These are phyloP conservation scores for Drepanosiphum platanoidis DNA, from an alignment of 2,888 invertebrate genomes.

Conservation along the genomic window DNA sequence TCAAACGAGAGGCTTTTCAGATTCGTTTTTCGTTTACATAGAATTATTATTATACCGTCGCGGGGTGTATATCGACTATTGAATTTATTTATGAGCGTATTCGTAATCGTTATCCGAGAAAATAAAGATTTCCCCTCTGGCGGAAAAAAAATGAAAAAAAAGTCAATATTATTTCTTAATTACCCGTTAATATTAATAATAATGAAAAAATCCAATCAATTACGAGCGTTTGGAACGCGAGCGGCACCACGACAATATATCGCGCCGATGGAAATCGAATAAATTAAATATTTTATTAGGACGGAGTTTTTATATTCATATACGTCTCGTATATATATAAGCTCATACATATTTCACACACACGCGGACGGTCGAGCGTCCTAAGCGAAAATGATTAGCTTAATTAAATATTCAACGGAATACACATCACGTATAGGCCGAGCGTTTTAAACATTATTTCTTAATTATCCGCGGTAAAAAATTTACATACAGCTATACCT, in stretches of 20 bases:
- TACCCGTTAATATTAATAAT: neutral
- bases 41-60: constrained; percentile 5
- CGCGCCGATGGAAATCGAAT: too few species aligned
- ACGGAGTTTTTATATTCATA: too few species aligned
- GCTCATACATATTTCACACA: too few species aligned
- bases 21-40: constrained; percentile 7
- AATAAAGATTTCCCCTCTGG: neutral
- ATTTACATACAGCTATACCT: neutral
- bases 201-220: too few species aligned
- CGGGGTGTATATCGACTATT: too few species aligned
- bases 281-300: neutral
- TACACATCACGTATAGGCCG: neutral
- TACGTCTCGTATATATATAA: neutral
- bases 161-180: neutral
- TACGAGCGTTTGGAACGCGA: too few species aligned
- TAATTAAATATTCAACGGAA: neutral
- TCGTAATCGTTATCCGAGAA: neutral
- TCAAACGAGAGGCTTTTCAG: neutral
- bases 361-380: neutral
- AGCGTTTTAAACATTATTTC: constrained; percentile 5
- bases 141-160: neutral
- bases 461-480: constrained; percentile 9
- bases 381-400: neutral
- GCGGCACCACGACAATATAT: too few species aligned
- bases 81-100: neutral